These are phyloP conservation scores for Pollenia amentaria DNA, from an alignment of 2,888 invertebrate genomes.

Conservation along the genomic window DNA sequence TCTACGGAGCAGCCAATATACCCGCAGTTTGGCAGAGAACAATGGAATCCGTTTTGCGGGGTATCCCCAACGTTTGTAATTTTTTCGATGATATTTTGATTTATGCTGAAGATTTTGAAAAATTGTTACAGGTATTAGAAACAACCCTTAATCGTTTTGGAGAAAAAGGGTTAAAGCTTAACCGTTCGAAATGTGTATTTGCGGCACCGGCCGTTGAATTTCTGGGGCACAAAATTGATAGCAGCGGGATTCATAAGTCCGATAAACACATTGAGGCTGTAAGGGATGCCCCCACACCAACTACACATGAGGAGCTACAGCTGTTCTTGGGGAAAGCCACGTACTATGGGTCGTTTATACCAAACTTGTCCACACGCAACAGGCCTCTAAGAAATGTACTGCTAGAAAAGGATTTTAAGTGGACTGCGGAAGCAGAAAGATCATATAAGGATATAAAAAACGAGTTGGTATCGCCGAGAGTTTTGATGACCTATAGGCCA, in stretches of 20 bases:
- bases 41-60: conserved; percentile 45
- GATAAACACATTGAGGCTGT: no score
- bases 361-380: conserved; percentile 32
- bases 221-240: conserved; percentile 45
- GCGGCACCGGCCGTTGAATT: conserved; percentile 37
- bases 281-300: conserved; percentile 5
- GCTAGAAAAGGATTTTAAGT: conserved; percentile 7
- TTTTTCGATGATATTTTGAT: conserved; percentile 48
- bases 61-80: conserved; percentile 30
- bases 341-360: conserved; percentile 17
- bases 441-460: conserved; percentile 23
- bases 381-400: conserved; percentile 33
- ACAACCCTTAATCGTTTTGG: background rate
- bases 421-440: conserved; percentile 27
- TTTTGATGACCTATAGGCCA: conserved; percentile 28
- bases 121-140: background rate
- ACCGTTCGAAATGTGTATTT: conserved; percentile 42
- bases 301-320: background rate
- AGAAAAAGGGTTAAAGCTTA: background rate
- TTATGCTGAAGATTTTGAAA: conserved; percentile 11
- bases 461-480: background rate
- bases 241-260: conserved; percentile 11
- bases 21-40: conserved; percentile 48
- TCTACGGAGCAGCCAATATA: conserved; percentile 43
- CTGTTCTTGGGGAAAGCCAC: no score